Conservation (phyloP, 2,113 vertebrate species). For the Chrysemys picta region DNA sequence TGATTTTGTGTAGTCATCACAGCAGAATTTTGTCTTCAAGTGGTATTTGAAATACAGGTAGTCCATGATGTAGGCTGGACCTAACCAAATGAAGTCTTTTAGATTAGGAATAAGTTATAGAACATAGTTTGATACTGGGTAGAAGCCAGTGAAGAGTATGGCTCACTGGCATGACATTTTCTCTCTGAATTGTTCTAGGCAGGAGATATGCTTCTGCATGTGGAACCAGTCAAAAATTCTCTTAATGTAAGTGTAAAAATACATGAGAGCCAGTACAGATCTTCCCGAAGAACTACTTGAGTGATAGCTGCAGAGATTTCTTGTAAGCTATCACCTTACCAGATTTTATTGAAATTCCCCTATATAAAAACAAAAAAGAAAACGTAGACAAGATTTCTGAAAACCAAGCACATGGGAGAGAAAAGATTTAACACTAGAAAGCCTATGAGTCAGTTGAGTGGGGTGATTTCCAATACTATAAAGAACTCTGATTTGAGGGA, state of each 20-base stretch:
- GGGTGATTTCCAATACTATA: background rate
- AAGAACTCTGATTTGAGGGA: conserved; percentile 41
- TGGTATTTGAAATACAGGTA: background rate
- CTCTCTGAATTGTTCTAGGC: background rate
- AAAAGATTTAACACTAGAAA: background rate
- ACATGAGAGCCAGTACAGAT: background rate
- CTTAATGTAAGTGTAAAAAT: background rate
- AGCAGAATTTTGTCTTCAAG: background rate
- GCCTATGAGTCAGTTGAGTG: background rate
- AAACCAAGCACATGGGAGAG: background rate
- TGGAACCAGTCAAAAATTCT: conserved; percentile 16
- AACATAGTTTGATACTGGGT: background rate
- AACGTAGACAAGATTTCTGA: background rate
- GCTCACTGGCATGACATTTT: background rate
- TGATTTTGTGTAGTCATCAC: background rate
- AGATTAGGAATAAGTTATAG: background rate
- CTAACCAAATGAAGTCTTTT: background rate
- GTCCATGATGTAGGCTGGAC: background rate
- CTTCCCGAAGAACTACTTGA: background rate
- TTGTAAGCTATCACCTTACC: background rate
- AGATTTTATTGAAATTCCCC: conserved; percentile 42
- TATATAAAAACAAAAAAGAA: background rate
- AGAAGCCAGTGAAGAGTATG: background rate
- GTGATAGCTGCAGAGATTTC: conserved; percentile 26
- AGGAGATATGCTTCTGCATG: background rate